Evolutionary conservation across 2,888 invertebrate species (phyloP), one percentile per base, ranked within the genome.

Genomic region (Imbricaverruca yamaguchii): DNA sequence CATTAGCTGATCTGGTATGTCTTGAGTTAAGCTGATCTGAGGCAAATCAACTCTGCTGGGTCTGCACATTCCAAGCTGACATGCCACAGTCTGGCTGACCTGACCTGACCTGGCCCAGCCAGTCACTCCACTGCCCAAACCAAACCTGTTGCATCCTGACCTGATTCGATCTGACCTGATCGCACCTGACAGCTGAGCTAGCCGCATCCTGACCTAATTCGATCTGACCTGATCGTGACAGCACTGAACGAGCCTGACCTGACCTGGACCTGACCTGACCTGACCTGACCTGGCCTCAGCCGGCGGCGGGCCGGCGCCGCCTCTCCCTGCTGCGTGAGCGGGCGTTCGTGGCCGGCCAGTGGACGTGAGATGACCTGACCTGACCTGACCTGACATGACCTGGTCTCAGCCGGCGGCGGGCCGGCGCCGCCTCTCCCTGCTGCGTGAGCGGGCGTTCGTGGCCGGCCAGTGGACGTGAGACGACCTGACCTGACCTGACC

Each of bases 391-490:
- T 39, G 67, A 80, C 57, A 77, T 81, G 81, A n/a, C n/a, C n/a
- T n/a, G n/a, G n/a, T n/a, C n/a, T 39, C 39, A 39, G 39, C 39
- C 39, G 39, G 39, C 69, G 39, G 39, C 39, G 39, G 2, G 39
- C 39, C 63, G 82, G 39, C 81, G 82, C 15, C 65, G 56, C 39
- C 81, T 82, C n/a, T 84, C 82, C 39, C 82, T 85, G 25, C 80
- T 85, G 55, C 85, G 84, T 57, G 87, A 90, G 81, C 90, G 91
- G 85, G 92, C 92, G 0, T 92, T 90, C 84, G 88, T 94, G 18
- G 90, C 93, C 87, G 94, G 96, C 9, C 88, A 91, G 85, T 97
- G 97, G 97, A 90, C 93, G n/a, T n/a, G n/a, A n/a, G n/a, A n/a
- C 81, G 81, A n/a, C n/a, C n/a, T n/a, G n/a, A n/a, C n/a, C 67